Evolutionary conservation across 1,140 invertebrate genomes (phyloP).

Genomic region (Scaptomyza pallida): DNA sequence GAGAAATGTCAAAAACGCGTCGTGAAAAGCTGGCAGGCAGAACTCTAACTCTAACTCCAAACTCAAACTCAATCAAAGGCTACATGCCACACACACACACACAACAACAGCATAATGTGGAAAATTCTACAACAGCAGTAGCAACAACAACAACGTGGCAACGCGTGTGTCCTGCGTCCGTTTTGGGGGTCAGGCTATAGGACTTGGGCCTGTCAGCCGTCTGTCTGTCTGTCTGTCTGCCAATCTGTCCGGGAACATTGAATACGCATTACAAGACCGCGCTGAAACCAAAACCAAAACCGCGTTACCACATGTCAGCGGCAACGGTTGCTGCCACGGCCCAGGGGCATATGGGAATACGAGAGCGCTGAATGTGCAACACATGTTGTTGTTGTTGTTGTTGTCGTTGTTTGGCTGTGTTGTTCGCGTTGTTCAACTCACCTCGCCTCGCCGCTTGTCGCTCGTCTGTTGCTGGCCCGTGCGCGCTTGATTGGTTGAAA

Average conservation of each 20-base stretch:
- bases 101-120: slow-evolving; percentile 67
- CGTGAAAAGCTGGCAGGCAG: slow-evolving; percentile 63
- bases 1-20: slow-evolving; percentile 71
- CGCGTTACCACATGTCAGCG: slow-evolving; percentile 80
- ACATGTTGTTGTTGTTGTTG: slow-evolving; percentile 75
- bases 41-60: slow-evolving; percentile 36
- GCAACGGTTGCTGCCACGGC: slow-evolving; percentile 36
- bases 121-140: slow-evolving; percentile 48
- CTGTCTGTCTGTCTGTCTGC: slow-evolving; percentile 43
- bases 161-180: slow-evolving; percentile 70
- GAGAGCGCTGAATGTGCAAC: slow-evolving; percentile 70
- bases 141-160: slow-evolving; percentile 13
- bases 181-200: slow-evolving; percentile 70
- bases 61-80: slow-evolving; percentile 77
- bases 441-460: slow-evolving; percentile 39
- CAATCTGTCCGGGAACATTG: slow-evolving; percentile 73
- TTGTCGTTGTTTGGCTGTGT: slow-evolving; percentile 45
- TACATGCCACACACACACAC: slow-evolving; percentile 63
- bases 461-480: slow-evolving; percentile 57
- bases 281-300: slow-evolving; percentile 76
- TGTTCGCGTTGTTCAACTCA: slow-evolving; percentile 35
- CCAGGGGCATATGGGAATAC: slow-evolving; percentile 77
- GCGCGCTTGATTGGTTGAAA: slow-evolving; percentile 71
- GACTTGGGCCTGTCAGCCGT: slow-evolving; percentile 42
- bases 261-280: slow-evolving; percentile 81